Evolutionary conservation across 2,888 invertebrate species (phyloP).

Genomic region (Oscheius myriophilus): DNA sequence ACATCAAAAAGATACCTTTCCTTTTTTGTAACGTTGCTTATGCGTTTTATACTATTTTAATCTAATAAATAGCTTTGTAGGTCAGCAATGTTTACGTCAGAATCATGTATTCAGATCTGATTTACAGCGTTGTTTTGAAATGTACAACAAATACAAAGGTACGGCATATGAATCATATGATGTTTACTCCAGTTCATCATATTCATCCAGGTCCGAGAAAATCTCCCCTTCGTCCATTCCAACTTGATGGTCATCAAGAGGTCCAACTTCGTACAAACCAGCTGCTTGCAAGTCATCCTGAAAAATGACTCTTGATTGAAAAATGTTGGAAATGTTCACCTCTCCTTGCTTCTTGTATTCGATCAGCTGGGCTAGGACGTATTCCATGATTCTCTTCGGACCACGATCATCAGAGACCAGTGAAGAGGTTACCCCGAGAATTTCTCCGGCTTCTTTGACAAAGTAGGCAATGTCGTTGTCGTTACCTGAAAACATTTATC

Average conservation of each 20-base stretch:
- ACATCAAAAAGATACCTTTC: no score
- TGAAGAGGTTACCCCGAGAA: slow-evolving; percentile 77
- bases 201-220: slow-evolving; percentile 63
- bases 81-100: no score
- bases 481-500: slow-evolving; percentile 74
- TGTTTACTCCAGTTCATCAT: slow-evolving; percentile 48
- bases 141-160: no score
- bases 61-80: no score
- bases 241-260: slow-evolving; percentile 33
- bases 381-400: slow-evolving; percentile 80
- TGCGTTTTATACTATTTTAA: no score
- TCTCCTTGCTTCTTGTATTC: slow-evolving; percentile 81
- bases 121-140: no score
- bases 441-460: slow-evolving; percentile 87
- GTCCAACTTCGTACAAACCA: slow-evolving; percentile 37
- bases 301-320: background rate
- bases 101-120: no score
- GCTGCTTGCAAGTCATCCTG: slow-evolving; percentile 24
- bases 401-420: slow-evolving; percentile 65
- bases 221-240: slow-evolving; percentile 29
- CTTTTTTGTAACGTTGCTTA: no score
- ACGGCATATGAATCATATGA: no score
- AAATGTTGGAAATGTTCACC: slow-evolving; percentile 1
- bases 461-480: slow-evolving; percentile 89
- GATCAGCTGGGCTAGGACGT: slow-evolving; percentile 82